Base-by-base conservation (phyloP, 1,140 invertebrate genomes). In the Holcopasites calliopsidis region DNA sequence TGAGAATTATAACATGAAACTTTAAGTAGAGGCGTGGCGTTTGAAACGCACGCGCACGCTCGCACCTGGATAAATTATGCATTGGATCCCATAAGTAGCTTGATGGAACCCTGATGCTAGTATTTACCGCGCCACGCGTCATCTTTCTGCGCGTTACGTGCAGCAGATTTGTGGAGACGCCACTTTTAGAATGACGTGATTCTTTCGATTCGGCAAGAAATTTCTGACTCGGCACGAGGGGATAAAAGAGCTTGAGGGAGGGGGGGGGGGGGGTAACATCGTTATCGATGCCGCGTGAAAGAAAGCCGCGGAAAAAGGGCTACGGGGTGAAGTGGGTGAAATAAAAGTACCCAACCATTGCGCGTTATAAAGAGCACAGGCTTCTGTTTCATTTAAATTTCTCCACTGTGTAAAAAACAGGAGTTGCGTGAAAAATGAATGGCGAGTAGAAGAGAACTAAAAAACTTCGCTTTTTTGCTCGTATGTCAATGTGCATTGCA, bases 371-470 rank as follows among this genome's bases (percentile, higher is more conserved):
- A 66, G 66, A 28, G 69, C 47, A 18, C 23, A 42, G 18, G 11
- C 11, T 58, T 65, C 49, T 18, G 42, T 79, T 69, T 75, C 42
- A 42, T 28, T 52, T 64, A 71, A 80, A 81, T 71, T 60, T 35
- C 40, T 42, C 52, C 21, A 10, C 47, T 50, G 49, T 52, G 52
- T 28, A 16, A n/a, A 35, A 23, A 7, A n/a, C 26, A 4, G 16
- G 16, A 2, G 2, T 28, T 40, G 5, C 23, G 13, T 13, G 1
- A 13, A 35, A 33, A 18, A 62, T 42, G 40, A 69, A 72, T n/a
- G 54, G 31, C n/a, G n/a, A n/a, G n/a, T n/a, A 21, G 26, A 13
- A 21, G 26, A 26, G 40, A 71, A 70, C 54, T 38, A 54, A 5
- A 16, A 76, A 71, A 54, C 44, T 49, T 52, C 21, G n/a, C 57